Conservation (phyloP, 2,888 invertebrate species). For the Drosophila robusta region DNA sequence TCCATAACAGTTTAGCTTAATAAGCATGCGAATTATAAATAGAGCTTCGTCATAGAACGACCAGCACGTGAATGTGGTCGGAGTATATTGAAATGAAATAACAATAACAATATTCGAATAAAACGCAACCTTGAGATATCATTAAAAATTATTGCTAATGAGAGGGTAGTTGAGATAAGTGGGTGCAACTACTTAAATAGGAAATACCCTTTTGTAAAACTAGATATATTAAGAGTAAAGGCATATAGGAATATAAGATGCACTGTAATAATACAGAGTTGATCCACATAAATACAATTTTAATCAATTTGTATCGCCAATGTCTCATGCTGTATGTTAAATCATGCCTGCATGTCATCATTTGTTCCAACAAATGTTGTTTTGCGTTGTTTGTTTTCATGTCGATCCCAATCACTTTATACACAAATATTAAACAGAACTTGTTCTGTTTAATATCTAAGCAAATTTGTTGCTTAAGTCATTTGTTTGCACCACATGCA, state of each 20-base stretch:
- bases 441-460: constrained; percentile 15
- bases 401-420: constrained; percentile 6
- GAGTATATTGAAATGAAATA: constrained; percentile 4
- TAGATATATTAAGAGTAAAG: too few relatives aligned
- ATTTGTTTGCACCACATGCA: constrained; percentile 34
- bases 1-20: constrained; percentile 36
- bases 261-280: background rate
- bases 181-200: constrained; percentile 2
- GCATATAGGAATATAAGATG: background rate
- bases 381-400: background rate
- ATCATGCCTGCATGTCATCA: too few relatives aligned
- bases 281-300: background rate
- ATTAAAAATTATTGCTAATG: constrained; percentile 16
- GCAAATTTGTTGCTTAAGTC: constrained; percentile 51
- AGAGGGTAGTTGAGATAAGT: background rate
- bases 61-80: constrained; percentile 37
- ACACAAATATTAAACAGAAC: background rate
- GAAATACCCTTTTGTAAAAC: too few relatives aligned
- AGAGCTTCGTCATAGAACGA: constrained; percentile 31
- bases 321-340: too few relatives aligned
- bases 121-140: background rate
- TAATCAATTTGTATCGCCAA: background rate
- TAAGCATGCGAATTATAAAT: constrained; percentile 41
- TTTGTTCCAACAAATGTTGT: background rate
- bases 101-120: constrained; percentile 7